Evolutionary conservation across 2,888 invertebrate genomes (phyloP).

Genomic region (Cephus pulcher): DNA sequence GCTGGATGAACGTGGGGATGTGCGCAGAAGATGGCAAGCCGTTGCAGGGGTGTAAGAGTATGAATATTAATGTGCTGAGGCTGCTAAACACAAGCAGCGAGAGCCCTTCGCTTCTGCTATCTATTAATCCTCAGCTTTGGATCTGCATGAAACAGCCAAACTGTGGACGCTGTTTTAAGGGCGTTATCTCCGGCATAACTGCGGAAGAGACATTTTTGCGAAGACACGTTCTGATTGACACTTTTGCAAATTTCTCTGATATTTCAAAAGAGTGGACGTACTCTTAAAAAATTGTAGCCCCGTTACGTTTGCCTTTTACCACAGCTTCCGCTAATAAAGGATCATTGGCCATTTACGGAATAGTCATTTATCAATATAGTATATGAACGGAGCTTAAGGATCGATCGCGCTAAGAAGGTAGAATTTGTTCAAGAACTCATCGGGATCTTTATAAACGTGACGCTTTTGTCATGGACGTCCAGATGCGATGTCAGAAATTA

Average conservation of each 20-base stretch:
- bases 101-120: constrained; percentile 45
- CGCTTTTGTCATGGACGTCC: neutral
- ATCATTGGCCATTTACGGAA: neutral
- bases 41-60: constrained; percentile 32
- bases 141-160: constrained; percentile 34
- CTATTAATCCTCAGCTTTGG: constrained; percentile 52
- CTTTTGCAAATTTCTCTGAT: neutral
- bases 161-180: constrained; percentile 1
- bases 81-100: constrained; percentile 54
- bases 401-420: neutral
- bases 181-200: neutral
- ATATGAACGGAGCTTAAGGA: neutral
- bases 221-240: neutral
- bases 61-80: constrained; percentile 66
- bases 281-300: neutral
- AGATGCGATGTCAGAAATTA: neutral
- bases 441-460: neutral
- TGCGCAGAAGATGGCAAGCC: neutral
- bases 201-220: neutral
- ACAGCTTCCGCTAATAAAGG: neutral
- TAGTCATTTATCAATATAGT: neutral
- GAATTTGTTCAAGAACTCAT: neutral
- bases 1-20: neutral
- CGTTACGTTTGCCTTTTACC: neutral
- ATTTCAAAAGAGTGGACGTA: neutral